Conservation (phyloP, 1,140 invertebrate species). For the Pseudomyrmex sp. region DNA sequence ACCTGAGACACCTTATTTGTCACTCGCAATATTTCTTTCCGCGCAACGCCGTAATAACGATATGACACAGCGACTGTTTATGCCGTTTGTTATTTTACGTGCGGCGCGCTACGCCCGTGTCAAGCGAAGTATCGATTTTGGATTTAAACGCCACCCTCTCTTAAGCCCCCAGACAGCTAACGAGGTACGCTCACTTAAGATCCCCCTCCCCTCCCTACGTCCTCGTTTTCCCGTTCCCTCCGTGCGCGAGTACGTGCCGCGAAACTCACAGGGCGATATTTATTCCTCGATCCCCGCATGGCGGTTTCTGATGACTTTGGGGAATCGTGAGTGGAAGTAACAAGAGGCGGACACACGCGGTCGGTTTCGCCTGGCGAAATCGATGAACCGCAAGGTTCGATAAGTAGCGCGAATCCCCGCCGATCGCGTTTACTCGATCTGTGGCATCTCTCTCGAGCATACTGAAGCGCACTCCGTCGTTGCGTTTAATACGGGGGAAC, state of each 20-base stretch:
- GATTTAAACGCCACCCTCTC: conserved; percentile 64
- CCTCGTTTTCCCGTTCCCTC: conserved; percentile 57
- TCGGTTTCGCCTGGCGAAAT: conserved; percentile 38
- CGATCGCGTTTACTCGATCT: conserved; percentile 64
- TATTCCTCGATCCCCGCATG: conserved; percentile 68
- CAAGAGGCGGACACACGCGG: conserved; percentile 43
- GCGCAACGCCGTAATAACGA: background rate
- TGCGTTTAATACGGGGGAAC: background rate
- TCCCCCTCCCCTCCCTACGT: background rate
- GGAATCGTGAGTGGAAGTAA: conserved; percentile 69
- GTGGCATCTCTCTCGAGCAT: conserved; percentile 44
- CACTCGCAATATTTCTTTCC: background rate
- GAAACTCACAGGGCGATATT: conserved; percentile 69
- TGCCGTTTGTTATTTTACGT: conserved; percentile 38
- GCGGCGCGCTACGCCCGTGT: background rate
- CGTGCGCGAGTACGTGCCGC: conserved; percentile 67
- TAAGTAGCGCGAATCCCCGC: conserved; percentile 42
- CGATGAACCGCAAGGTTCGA: conserved; percentile 62
- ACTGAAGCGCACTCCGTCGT: conserved; percentile 6
- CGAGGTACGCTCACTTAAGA: conserved; percentile 70
- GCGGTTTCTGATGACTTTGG: conserved; percentile 69
- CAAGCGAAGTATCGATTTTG: conserved; percentile 52
- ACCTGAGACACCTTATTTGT: background rate
- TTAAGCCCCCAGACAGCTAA: conserved; percentile 68
- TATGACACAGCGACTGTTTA: conserved; percentile 5